Evolutionary conservation across 1,140 invertebrate genomes (phyloP).

Genomic region (Heliconius nattereri): DNA sequence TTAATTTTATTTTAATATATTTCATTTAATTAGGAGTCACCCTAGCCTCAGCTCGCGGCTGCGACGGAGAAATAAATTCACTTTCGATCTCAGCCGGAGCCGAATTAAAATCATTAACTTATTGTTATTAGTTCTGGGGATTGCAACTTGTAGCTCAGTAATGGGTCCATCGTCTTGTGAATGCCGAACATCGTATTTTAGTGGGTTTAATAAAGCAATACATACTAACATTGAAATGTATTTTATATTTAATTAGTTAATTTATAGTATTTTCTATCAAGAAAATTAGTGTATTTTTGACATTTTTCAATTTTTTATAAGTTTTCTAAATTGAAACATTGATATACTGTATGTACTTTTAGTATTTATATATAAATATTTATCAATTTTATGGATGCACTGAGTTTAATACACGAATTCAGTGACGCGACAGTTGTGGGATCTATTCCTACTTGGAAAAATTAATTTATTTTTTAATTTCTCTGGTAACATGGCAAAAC

Average conservation of each 20-base stretch:
- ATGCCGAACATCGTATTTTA: neutral
- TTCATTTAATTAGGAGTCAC: neutral
- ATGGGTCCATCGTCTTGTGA: conserved; percentile 17
- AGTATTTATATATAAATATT: too few species aligned
- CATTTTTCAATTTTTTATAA: too few species aligned
- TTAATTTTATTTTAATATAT: neutral
- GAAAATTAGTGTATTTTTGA: too few species aligned
- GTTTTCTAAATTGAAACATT: too few species aligned
- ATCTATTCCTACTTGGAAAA: too few species aligned
- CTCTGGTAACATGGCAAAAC: too few species aligned
- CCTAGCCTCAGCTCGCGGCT: conserved; percentile 46
- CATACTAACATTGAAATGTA: neutral
- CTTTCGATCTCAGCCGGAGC: conserved; percentile 32
- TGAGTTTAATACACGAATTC: too few species aligned
- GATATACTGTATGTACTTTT: too few species aligned
- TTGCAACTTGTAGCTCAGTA: conserved; percentile 19
- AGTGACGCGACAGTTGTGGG: too few species aligned
- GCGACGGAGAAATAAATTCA: conserved; percentile 29
- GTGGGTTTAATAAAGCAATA: neutral
- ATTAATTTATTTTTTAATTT: too few species aligned
- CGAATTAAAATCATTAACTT: conserved; percentile 28
- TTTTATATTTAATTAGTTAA: neutral
- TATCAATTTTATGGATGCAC: too few species aligned
- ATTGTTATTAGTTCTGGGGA: conserved; percentile 19
- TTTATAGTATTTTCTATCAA: neutral